Percentiles rank a stretch among this genome's conserved stretches.
Conservation (phyloP, 2,888 invertebrate species). For the Stenodera caucasica region DNA sequence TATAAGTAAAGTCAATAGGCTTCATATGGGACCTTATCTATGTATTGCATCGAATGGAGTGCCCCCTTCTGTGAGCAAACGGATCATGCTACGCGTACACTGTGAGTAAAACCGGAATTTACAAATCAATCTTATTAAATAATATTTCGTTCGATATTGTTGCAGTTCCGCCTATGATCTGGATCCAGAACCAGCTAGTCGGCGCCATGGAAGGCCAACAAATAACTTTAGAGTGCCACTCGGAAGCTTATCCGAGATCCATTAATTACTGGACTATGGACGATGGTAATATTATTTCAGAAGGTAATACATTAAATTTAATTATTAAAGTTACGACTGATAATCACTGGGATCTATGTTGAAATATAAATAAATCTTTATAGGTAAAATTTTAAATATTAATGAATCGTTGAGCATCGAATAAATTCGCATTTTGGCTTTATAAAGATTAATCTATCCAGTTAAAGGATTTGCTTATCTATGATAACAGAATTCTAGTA, state of each 20-base stretch:
- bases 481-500: conserved; percentile 1
- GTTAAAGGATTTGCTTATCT: background rate
- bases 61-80: conserved; percentile 85
- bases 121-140: background rate
- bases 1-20: conserved; percentile 69
- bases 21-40: conserved; percentile 77
- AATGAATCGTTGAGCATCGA: background rate
- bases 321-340: background rate
- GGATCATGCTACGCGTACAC: conserved; percentile 82
- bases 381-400: background rate
- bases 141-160: conserved; percentile 16
- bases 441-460: background rate
- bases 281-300: conserved; percentile 61
- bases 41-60: conserved; percentile 81
- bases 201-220: conserved; percentile 68
- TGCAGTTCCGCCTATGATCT: conserved; percentile 73
- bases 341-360: background rate
- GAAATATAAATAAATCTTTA: background rate
- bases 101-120: conserved; percentile 59
- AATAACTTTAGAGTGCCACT: conserved; percentile 71
- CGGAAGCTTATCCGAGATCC: conserved; percentile 74
- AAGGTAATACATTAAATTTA: conserved; percentile 39
- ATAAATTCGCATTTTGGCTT: background rate
- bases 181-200: conserved; percentile 72
- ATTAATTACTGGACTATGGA: conserved; percentile 74